Percentiles rank a stretch among this genome's conserved stretches.
phyloP scores from a whole-genome alignment of 2,797 vertebrate genomes.

The Cottoperca gobio region DNA sequence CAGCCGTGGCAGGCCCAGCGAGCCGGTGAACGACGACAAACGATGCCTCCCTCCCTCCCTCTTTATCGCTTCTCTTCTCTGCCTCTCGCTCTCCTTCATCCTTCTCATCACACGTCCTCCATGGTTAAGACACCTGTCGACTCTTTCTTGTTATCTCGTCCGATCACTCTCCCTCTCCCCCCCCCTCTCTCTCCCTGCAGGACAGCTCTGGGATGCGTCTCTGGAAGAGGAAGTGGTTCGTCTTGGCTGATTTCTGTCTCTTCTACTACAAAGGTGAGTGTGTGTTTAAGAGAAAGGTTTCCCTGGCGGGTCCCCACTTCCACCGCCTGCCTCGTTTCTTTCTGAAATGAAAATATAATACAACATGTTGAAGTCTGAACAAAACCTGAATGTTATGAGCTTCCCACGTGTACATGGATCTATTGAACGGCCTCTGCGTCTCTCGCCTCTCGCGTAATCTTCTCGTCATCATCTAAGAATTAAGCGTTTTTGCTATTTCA shows the following conservation, averaged over 20 bases:
- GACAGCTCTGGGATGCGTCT: conserved; percentile 97
- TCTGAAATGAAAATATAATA: background rate
- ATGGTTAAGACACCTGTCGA: conserved; percentile 2
- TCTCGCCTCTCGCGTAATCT: too few species aligned
- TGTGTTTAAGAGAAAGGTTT: background rate
- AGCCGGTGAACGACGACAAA: conserved; percentile 54
- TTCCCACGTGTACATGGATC: background rate
- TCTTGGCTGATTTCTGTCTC: conserved; percentile 94
- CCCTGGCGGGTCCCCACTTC: background rate
- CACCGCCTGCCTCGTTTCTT: background rate
- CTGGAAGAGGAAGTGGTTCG: conserved; percentile 98
- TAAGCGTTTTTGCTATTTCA: too few species aligned
- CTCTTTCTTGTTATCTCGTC: conserved; percentile 22
- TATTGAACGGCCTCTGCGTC: background rate
- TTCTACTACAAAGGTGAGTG: conserved; percentile 98
- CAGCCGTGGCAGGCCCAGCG: conserved; percentile 25
- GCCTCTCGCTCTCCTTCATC: conserved; percentile 18
- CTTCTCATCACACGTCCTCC: conserved; percentile 6
- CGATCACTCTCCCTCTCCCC: conserved; percentile 19
- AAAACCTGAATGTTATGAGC: background rate
- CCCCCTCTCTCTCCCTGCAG: conserved; percentile 75
- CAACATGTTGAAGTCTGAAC: background rate
- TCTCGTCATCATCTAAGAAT: too few species aligned
- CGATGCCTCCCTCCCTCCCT: conserved; percentile 21
- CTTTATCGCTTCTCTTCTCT: background rate